Evolutionary conservation across 2,113 vertebrate genomes (phyloP).

Genomic region (Calyptomena viridis): DNA sequence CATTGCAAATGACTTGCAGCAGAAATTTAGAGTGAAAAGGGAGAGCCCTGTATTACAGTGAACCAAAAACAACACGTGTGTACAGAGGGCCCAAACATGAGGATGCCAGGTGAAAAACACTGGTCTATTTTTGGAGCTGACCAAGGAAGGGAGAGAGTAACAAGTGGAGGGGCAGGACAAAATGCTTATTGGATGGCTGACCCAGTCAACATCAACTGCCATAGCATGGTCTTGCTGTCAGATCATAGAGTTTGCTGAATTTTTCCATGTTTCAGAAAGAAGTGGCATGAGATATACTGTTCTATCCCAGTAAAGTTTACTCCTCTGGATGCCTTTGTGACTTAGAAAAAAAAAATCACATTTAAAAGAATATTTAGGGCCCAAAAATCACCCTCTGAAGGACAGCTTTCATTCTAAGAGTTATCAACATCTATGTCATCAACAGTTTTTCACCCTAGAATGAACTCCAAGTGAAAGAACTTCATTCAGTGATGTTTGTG

Average conservation of each 20-base stretch:
- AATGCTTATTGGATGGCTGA: neutral
- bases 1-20: neutral
- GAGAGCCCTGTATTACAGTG: neutral
- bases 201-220: neutral
- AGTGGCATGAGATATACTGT: neutral
- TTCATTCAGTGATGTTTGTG: neutral
- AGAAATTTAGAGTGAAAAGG: neutral
- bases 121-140: neutral
- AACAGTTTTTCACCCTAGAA: neutral
- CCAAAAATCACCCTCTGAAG: neutral
- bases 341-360: neutral
- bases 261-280: neutral
- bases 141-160: neutral
- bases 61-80: neutral
- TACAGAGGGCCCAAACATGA: neutral
- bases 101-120: neutral
- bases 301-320: neutral
- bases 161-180: neutral
- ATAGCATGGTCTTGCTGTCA: neutral
- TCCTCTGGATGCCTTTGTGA: neutral
- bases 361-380: neutral
- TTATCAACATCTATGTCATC: neutral
- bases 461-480: neutral
- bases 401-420: neutral
- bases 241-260: neutral